phyloP scores from a whole-genome alignment of 2,797 vertebrate genomes.

The Acanthis flammea region DNA sequence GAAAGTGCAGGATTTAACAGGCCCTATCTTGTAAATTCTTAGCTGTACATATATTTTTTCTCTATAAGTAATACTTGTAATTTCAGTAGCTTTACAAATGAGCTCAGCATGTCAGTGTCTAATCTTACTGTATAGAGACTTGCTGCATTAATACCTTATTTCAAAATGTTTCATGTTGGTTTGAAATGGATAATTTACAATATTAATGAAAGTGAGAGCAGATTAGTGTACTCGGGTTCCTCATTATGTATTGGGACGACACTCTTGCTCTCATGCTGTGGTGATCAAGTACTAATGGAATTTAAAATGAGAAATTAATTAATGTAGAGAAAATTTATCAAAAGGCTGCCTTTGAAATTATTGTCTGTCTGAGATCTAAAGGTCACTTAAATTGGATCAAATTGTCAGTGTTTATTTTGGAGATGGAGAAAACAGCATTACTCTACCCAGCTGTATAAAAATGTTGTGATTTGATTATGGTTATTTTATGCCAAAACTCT shows the following conservation, averaged over 20 bases:
- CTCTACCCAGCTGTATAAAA: not conserved
- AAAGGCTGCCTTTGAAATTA: slow-evolving; percentile 40
- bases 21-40: not conserved
- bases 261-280: slow-evolving; percentile 35
- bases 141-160: slow-evolving; percentile 30
- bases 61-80: not conserved
- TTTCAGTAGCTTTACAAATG: not conserved
- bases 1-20: not conserved
- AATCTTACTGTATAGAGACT: not conserved
- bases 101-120: not conserved
- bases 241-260: slow-evolving; percentile 33
- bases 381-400: slow-evolving; percentile 40
- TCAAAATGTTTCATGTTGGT: slow-evolving; percentile 42
- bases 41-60: not conserved
- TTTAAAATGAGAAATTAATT: slow-evolving; percentile 70
- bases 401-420: slow-evolving; percentile 23
- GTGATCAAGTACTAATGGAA: slow-evolving; percentile 70
- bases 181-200: slow-evolving; percentile 55
- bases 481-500: not conserved
- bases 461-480: not conserved
- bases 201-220: slow-evolving; percentile 59
- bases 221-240: slow-evolving; percentile 48
- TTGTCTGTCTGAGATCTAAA: slow-evolving; percentile 46
- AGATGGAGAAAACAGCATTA: not conserved
- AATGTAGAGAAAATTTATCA: slow-evolving; percentile 44